Percentiles rank a stretch among this genome's conserved stretches.
phyloP scores from a whole-genome alignment of 2,113 vertebrate genomes.

The Callipepla squamata region DNA sequence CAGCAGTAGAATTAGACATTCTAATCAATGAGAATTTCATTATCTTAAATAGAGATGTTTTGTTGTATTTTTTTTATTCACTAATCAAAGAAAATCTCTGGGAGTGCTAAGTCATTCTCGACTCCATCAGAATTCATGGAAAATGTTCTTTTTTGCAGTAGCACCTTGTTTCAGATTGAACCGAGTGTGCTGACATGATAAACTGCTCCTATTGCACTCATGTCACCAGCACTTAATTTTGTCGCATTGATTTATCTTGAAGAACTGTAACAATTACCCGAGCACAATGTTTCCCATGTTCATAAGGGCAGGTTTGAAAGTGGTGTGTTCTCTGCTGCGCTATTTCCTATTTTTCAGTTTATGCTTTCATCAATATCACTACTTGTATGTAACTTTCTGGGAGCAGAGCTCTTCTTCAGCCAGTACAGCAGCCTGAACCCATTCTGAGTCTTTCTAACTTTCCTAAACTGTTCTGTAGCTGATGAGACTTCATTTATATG shows the following conservation, averaged over 20 bases:
- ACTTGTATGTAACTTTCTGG: background rate
- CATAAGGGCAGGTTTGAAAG: conserved; percentile 1
- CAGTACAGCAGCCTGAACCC: background rate
- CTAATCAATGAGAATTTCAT: conserved; percentile 21
- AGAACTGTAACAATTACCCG: background rate
- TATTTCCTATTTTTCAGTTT: background rate
- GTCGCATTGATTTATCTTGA: conserved; percentile 24
- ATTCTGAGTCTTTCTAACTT: background rate
- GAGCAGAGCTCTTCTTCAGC: background rate
- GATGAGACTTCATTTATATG: background rate
- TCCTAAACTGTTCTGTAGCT: background rate
- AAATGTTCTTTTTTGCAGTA: background rate
- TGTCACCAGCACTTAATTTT: conserved; percentile 45
- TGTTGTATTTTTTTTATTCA: background rate
- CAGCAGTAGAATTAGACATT: background rate
- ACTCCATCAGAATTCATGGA: conserved; percentile 18
- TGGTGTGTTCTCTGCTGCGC: background rate
- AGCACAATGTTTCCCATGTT: background rate
- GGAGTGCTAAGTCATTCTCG: background rate
- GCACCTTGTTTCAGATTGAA: background rate
- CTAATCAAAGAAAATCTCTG: conserved; percentile 2
- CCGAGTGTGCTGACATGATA: background rate
- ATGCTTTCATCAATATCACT: background rate
- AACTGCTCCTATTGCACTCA: conserved; percentile 29
- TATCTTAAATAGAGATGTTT: conserved; percentile 13